phyloP scores from a whole-genome alignment of 2,113 vertebrate genomes.

The Zosterops hypoxanthus region DNA sequence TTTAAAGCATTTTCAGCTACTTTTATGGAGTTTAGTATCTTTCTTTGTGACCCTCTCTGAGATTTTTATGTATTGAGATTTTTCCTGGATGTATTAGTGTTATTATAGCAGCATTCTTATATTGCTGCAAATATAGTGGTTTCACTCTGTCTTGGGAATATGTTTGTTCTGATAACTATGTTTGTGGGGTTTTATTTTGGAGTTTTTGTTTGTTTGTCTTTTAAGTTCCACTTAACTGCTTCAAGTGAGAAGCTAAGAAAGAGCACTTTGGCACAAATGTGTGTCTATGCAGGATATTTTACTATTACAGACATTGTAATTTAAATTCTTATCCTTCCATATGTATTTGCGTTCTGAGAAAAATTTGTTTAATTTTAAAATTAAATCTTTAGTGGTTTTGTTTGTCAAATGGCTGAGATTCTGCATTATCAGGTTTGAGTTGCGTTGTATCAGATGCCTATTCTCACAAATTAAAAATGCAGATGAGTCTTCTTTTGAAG shows the following conservation, averaged over 20 bases:
- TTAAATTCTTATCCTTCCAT: not conserved
- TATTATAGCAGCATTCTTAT: not conserved
- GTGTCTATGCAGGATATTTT: not conserved
- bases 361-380: not conserved
- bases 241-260: not conserved
- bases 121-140: not conserved
- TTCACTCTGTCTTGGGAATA: not conserved
- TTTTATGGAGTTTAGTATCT: not conserved
- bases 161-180: not conserved
- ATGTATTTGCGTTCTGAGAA: not conserved
- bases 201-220: not conserved
- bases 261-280: not conserved
- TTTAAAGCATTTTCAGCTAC: not conserved
- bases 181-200: not conserved
- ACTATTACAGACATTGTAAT: not conserved
- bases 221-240: not conserved
- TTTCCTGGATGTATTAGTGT: not conserved
- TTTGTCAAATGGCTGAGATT: not conserved
- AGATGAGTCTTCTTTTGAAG: not conserved
- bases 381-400: not conserved
- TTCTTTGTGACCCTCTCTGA: not conserved
- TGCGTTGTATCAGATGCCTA: not conserved
- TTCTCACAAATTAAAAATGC: slow-evolving; percentile 21
- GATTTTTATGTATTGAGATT: not conserved
- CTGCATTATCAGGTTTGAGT: not conserved